phyloP scores from a whole-genome alignment of 2,797 vertebrate species.

The Erethizon dorsatum region DNA sequence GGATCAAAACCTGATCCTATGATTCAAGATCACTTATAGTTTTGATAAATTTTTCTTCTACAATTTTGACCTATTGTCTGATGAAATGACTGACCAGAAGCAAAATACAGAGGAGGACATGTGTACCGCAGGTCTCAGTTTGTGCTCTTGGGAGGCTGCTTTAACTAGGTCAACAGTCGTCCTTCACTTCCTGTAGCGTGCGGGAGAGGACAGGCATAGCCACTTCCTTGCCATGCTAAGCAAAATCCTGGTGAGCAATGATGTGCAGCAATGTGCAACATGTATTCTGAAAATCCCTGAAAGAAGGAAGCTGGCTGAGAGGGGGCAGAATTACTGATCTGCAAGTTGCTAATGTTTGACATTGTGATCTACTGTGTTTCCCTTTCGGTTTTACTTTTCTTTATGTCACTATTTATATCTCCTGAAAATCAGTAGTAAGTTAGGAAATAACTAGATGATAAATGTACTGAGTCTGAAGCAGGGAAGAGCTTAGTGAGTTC shows the following conservation, averaged over 20 bases:
- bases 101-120: constrained; percentile 6
- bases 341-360: neutral
- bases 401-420: neutral
- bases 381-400: constrained; percentile 23
- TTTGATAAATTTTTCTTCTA: constrained; percentile 56
- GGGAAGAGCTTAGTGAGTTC: neutral
- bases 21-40: neutral
- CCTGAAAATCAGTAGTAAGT: neutral
- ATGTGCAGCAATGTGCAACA: neutral
- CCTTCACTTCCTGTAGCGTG: constrained; percentile 56
- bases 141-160: constrained; percentile 29
- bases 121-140: neutral
- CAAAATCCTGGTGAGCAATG: neutral
- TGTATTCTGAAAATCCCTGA: constrained; percentile 23
- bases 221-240: constrained; percentile 33
- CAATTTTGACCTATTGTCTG: constrained; percentile 1
- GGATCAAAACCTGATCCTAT: constrained; percentile 21
- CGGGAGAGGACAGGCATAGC: constrained; percentile 21
- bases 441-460: neutral
- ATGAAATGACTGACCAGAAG: constrained; percentile 37
- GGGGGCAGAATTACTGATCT: neutral
- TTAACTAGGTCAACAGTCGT: constrained; percentile 74
- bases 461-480: neutral
- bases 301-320: constrained; percentile 7
- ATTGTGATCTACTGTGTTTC: neutral